These are phyloP conservation scores for Tiliacea citrago DNA, from an alignment of 2,888 invertebrate genomes.

Conservation along the genomic window DNA sequence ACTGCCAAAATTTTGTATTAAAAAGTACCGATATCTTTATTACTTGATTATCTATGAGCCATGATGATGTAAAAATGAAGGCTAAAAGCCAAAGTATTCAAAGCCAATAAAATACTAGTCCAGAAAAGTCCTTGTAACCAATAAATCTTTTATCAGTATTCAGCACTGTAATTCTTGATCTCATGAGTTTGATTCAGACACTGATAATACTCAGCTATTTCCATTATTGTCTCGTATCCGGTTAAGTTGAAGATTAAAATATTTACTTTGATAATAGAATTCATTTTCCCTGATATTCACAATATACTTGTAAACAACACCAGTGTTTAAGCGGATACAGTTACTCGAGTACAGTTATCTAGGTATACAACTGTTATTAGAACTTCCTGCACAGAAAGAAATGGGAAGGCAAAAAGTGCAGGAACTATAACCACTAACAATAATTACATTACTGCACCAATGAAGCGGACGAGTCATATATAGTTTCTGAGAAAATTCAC, in stretches of 20 bases:
- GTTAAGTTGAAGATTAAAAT: constrained; percentile 20
- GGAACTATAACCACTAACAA: constrained; percentile 42
- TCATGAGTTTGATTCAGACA: not conserved
- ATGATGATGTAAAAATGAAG: too few species aligned
- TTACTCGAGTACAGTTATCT: constrained; percentile 49
- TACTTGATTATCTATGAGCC: not conserved
- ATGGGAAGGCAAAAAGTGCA: constrained; percentile 39
- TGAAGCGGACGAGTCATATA: constrained; percentile 43
- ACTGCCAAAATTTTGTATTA: not conserved
- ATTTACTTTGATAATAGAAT: constrained; percentile 23
- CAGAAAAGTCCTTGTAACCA: not conserved
- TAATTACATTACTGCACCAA: constrained; percentile 58
- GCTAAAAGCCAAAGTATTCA: not conserved
- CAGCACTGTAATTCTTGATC: not conserved
- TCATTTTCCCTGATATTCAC: constrained; percentile 20
- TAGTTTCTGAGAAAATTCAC: constrained; percentile 47
- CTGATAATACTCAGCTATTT: constrained; percentile 3
- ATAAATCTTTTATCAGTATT: not conserved
- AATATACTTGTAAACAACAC: constrained; percentile 37
- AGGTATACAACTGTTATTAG: constrained; percentile 29
- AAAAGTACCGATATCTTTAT: not conserved
- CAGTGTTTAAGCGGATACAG: constrained; percentile 47
- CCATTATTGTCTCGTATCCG: constrained; percentile 11
- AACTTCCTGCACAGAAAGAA: constrained; percentile 45
- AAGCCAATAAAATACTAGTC: not conserved